Evolutionary conservation across 2,888 invertebrate genomes (phyloP).

Genomic region (Eustalomyia histrio): DNA sequence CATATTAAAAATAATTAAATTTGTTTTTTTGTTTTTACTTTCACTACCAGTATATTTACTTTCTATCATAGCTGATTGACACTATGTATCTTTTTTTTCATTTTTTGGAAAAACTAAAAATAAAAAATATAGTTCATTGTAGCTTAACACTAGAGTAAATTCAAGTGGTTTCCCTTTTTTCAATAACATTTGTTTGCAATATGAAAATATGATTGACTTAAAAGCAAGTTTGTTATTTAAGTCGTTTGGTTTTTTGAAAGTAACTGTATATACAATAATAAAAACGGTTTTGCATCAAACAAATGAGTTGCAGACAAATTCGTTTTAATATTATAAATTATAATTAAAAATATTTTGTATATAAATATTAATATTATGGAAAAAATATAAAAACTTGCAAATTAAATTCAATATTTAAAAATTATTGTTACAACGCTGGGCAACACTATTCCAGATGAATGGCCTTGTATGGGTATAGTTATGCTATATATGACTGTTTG

Average conservation of each 20-base stretch:
- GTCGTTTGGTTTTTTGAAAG: slow-evolving; percentile 32
- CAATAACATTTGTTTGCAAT: not conserved
- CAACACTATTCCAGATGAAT: no score
- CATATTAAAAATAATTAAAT: not conserved
- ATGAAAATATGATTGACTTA: not conserved
- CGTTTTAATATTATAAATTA: not conserved
- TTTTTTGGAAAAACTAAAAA: not conserved
- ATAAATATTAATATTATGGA: no score
- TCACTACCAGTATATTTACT: slow-evolving; percentile 45
- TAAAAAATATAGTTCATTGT: no score
- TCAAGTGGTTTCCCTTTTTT: slow-evolving; percentile 10
- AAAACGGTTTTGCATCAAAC: not conserved
- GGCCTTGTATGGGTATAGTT: no score
- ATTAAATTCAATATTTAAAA: no score
- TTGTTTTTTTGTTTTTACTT: slow-evolving; percentile 42
- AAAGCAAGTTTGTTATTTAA: slow-evolving; percentile 26
- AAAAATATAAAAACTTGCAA: no score
- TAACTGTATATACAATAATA: not conserved
- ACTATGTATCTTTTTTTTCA: slow-evolving; percentile 8
- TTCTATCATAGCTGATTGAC: slow-evolving; percentile 56
- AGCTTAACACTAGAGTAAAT: not conserved
- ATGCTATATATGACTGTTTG: no score
- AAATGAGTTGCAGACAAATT: slow-evolving; percentile 1
- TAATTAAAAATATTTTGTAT: not conserved
- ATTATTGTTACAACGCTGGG: no score